phyloP scores from a whole-genome alignment of 92 coral and sea anemone genomes.

The Micromussa lordhowensis region DNA sequence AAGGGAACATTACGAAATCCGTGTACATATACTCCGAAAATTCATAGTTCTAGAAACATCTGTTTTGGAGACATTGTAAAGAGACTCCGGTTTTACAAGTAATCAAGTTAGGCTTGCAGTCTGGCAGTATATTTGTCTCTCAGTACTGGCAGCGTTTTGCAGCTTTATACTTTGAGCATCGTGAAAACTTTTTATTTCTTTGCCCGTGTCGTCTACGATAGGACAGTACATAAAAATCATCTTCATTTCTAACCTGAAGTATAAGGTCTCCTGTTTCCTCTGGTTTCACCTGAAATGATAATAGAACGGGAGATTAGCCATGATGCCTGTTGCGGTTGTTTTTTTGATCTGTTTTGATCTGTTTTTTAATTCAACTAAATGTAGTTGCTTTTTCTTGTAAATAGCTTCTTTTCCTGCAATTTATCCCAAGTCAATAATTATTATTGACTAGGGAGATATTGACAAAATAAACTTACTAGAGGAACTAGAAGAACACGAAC shows the following conservation, averaged over 20 bases:
- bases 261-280: constrained; percentile 76
- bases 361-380: too few relatives aligned
- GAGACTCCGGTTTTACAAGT: too few relatives aligned
- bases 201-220: not conserved
- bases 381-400: too few relatives aligned
- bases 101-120: not conserved
- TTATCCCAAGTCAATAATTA: too few relatives aligned
- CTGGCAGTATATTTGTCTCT: too few relatives aligned
- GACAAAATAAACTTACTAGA: too few relatives aligned
- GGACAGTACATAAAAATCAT: not conserved
- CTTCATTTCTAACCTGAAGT: constrained; percentile 57
- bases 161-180: not conserved
- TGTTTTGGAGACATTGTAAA: not conserved
- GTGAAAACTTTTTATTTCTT: not conserved
- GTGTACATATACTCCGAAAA: too few relatives aligned
- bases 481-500: too few relatives aligned
- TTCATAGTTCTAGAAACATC: not conserved
- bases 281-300: constrained; percentile 59
- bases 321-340: not conserved
- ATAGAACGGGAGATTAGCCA: not conserved
- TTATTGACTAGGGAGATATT: too few relatives aligned
- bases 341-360: too few relatives aligned
- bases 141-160: not conserved
- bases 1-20: too few relatives aligned
- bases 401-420: too few relatives aligned